Evolutionary conservation across 2,797 vertebrate genomes (phyloP).

Genomic region (Potorous gilbertii): DNA sequence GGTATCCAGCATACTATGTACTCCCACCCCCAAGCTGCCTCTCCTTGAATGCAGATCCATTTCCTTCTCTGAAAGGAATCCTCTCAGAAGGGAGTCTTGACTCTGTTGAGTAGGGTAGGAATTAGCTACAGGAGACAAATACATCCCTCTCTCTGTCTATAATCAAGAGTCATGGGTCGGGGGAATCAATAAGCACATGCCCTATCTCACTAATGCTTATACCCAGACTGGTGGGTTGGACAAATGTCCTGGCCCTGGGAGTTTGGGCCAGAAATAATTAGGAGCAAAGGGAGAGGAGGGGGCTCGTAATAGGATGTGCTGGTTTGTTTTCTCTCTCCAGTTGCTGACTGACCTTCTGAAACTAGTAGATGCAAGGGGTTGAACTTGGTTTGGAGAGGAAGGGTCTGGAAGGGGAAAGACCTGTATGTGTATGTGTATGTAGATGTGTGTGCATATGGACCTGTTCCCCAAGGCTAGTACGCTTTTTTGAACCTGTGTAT

Average conservation of each 20-base stretch:
- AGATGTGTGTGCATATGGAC: not conserved
- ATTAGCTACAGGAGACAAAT: not conserved
- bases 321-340: slow-evolving; percentile 71
- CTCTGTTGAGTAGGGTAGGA: not conserved
- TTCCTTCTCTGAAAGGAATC: not conserved
- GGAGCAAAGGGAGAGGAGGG: not conserved
- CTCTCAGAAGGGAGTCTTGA: not conserved
- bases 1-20: not conserved
- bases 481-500: not conserved
- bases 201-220: not conserved
- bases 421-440: slow-evolving; percentile 36
- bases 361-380: slow-evolving; percentile 70
- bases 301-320: slow-evolving; percentile 38
- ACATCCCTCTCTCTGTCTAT: not conserved
- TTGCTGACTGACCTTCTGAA: slow-evolving; percentile 82
- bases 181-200: not conserved
- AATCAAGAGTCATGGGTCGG: not conserved
- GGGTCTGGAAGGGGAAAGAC: slow-evolving; percentile 44
- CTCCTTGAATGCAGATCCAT: not conserved
- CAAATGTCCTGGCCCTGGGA: not conserved
- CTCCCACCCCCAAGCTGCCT: not conserved
- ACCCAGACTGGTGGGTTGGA: not conserved
- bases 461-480: not conserved
- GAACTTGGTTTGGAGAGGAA: slow-evolving; percentile 64
- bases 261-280: not conserved